Evolutionary conservation across 2,797 vertebrate genomes (phyloP), one percentile per base, ranked within the genome.

Genomic region (Semaprochilodus insignis): DNA sequence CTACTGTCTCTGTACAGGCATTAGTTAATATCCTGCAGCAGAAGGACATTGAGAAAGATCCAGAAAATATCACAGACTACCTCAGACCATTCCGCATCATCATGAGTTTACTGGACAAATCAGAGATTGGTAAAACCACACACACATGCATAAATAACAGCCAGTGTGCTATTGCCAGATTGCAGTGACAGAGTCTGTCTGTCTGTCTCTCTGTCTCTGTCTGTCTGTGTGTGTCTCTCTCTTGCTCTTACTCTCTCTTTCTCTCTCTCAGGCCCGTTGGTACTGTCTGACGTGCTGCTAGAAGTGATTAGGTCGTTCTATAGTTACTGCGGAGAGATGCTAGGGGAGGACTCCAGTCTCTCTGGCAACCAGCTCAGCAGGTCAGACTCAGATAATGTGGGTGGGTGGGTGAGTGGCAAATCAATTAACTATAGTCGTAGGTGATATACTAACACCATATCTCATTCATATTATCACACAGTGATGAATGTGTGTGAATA

Each of bases 41-140:
- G 90, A 95, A 96, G 66, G 92, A 95, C 83, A 81, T 89, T 0
- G 93, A 96, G 6, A 88, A 82, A 6, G 92, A 97, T 17, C 69
- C 87, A 0, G 97, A 98, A 57, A 97, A 94, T 6, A 87, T 95
- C 63, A 94, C 93, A 21, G 92, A 90, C 0, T 97, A 97, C 81
- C 94, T 99, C 88, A 94, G 95, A 93, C 98, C 98, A 6, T 99
- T 99, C 91, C 93, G 98, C n/a, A 96, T 99, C 89, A 95, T 99
- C 1, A 88, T 97, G 85, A 97, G 97, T 87, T 94, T 99, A 75
- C 94, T 99, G 63, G 98, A 99, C 94, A 99, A 99, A 91, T 95
- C 96, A 0, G 98, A 99, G 85, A 97, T 99, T 91, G 98, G 98
- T 98, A 91, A 87, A 19, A 0, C 82, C 25, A 55, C 48, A 57